These are phyloP conservation scores for Tetragonisca angustula DNA, from an alignment of 2,888 invertebrate species.

Conservation along the genomic window DNA sequence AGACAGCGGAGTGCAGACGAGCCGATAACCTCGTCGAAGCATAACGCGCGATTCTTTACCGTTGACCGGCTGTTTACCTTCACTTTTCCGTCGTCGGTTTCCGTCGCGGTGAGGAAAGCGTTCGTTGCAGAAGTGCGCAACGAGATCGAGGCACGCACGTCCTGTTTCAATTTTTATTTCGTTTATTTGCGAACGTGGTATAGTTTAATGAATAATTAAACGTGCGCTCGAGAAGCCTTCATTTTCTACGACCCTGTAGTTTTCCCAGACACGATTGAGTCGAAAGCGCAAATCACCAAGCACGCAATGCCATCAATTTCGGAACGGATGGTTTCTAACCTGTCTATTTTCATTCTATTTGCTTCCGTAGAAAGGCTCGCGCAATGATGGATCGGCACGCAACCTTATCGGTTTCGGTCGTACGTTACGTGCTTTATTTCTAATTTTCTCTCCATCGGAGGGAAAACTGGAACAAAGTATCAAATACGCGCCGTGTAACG, in stretches of 20 bases:
- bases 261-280: neutral
- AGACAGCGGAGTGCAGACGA: conserved; percentile 62
- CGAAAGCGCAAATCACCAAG: neutral
- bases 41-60: conserved; percentile 72
- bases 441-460: neutral
- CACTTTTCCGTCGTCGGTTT: conserved; percentile 48
- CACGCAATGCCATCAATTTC: conserved; percentile 6
- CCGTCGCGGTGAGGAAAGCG: conserved; percentile 32
- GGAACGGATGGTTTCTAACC: neutral
- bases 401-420: neutral
- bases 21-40: conserved; percentile 64
- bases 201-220: neutral
- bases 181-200: neutral
- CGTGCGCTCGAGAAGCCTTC: neutral
- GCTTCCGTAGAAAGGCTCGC: neutral
- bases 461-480: neutral
- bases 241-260: too few relatives aligned
- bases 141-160: too few relatives aligned
- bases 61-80: conserved; percentile 46
- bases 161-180: neutral
- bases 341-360: neutral
- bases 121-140: neutral
- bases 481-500: too few relatives aligned
- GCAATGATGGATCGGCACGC: neutral
- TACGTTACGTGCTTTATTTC: neutral